phyloP scores from a whole-genome alignment of 2,113 vertebrate genomes.

The Vireo altiloquus region DNA sequence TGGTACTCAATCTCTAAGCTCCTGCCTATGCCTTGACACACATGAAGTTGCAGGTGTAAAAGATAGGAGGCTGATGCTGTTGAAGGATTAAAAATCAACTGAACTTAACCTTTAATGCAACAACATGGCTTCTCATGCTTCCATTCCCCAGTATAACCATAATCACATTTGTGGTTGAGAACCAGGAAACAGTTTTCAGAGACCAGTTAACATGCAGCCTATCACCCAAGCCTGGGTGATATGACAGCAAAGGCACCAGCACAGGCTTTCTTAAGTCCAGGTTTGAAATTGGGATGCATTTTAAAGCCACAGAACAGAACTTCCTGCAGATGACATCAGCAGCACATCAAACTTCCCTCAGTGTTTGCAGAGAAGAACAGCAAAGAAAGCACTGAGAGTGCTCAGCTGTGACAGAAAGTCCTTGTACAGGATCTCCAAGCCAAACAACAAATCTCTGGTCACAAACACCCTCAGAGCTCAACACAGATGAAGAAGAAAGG shows the following conservation, averaged over 20 bases:
- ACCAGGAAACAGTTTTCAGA: conserved; percentile 7
- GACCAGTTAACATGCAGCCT: background rate
- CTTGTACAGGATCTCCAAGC: background rate
- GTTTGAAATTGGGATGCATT: background rate
- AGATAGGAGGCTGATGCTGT: background rate
- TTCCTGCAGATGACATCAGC: background rate
- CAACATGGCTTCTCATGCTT: background rate
- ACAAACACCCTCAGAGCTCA: background rate
- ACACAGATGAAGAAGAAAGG: background rate
- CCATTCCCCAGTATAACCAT: conserved; percentile 9
- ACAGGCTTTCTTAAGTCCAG: background rate
- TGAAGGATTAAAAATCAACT: conserved; percentile 44
- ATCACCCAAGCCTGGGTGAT: background rate
- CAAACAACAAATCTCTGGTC: background rate
- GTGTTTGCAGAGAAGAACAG: background rate
- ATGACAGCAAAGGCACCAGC: background rate
- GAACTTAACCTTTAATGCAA: conserved; percentile 35
- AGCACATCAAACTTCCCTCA: background rate
- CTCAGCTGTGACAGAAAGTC: background rate
- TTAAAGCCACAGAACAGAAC: background rate
- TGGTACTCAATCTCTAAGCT: background rate
- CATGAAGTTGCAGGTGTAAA: background rate
- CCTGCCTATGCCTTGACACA: background rate
- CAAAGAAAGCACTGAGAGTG: background rate
- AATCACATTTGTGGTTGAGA: conserved; percentile 12